Evolutionary conservation across 2,797 vertebrate species (phyloP), one percentile per base, ranked within the genome.

Genomic region (Betta splendens): DNA sequence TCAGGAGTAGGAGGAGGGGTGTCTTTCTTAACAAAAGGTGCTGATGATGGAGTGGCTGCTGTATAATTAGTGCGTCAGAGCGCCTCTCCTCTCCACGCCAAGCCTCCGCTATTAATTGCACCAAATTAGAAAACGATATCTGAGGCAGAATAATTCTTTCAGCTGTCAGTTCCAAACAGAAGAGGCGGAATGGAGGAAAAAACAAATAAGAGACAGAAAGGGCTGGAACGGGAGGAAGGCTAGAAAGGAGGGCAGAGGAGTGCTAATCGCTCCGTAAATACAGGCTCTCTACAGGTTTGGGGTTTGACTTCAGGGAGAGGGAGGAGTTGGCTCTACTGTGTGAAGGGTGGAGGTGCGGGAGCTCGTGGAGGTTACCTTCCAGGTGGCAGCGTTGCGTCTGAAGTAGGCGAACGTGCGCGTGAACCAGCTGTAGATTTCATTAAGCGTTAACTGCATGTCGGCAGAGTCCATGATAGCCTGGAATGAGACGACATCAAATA

Each of bases 361-460:
- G 65, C 22, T 54, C 49, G 25, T 49, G 17, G 37, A 53, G 72
- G 52, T 80, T 95, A 97, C 96, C 97, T 98, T 98, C 96, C 97
- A 99, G 89, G 97, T 99, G 81, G 96, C 97, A 39, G 97, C 96
- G 73, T 99, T 99, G 89, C 97, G 95, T 92, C 97, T 94, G 94
- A 99, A 99, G 93, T 99, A 99, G 89, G 97, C 96, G 75, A 99
- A 99, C 69, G 96, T 99, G 91, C 96, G 94, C 53, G 96, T 99
- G 94, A 99, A 99, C 97, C 97, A 99, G 95, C 96, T 99, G 94
- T 99, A 99, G 94, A 99, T 99, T 96, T 99, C 97, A 92, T 99
- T 99, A 92, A 99, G 96, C 79, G 97, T 99, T 94, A 99, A 94
- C 96, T 99, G 97, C 95, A 95, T 98, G 94, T 99, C 97, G 86